Base-by-base conservation (phyloP, 2,113 vertebrate species). In the Monopterus albus region DNA sequence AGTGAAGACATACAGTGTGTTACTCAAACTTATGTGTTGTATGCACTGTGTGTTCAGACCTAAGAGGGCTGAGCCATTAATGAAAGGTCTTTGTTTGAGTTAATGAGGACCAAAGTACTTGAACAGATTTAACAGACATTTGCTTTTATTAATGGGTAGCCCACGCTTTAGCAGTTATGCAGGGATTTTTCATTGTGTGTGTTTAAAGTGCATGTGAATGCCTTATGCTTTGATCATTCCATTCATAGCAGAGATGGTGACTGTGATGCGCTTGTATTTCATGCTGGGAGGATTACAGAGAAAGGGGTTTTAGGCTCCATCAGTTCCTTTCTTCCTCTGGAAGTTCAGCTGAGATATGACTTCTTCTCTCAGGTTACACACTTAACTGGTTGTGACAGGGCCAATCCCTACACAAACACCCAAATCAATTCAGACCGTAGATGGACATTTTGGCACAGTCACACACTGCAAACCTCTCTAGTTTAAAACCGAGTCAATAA, bases 61-160 rank as follows among this genome's bases (percentile, higher is more conserved):
- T 69, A 31, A 75, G 70, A 75, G 81, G 55, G 21, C 14, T 60
- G 53, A 75, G 68, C 18, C 64, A 49, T 58, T 78, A 85, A 89
- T 87, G 67, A 89, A 90, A 81, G 73, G 77, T 75, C 68, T 85
- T 88, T 90, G 84, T 87, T 77, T 82, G 58, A 89, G 70, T 77
- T 91, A 89, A 90, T 92, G 78, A 85, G 77, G 70, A 82, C 77
- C 79, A 86, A 84, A 86, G 82, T 69, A 70, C 66, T 86, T 89
- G 50, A 78, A 82, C 58, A 65, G 78, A 72, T 83, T 88, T 71
- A 82, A 84, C 81, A 80, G 67, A 78, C 86, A 77, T 84, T 89
- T 85, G 51, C 70, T 81, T 75, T 79, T 47, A 81, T 74, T 87
- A 78, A 84, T 85, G 85, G 87, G 82, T 81, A 84, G 79, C 65